These are phyloP conservation scores for Diorhabda sublineata DNA, from an alignment of 1,140 invertebrate species.

Conservation along the genomic window DNA sequence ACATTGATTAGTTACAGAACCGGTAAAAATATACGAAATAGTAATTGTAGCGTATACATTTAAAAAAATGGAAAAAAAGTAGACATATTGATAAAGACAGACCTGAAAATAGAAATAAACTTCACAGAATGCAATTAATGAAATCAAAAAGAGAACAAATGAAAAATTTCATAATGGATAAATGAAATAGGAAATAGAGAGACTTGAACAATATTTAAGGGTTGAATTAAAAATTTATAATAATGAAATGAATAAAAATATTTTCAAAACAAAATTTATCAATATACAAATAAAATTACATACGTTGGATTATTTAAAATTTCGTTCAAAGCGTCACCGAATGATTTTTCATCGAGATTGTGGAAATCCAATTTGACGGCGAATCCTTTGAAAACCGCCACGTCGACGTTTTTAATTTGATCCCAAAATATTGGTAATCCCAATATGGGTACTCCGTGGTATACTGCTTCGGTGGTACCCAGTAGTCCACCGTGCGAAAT, in stretches of 20 bases:
- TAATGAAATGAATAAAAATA: neutral
- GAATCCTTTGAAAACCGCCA: constrained; percentile 26
- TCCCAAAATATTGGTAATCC: constrained; percentile 45
- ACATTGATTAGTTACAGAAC: too few relatives aligned
- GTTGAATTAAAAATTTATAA: neutral
- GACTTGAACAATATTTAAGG: neutral
- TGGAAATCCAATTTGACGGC: constrained; percentile 37
- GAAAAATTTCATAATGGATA: constrained; percentile 24
- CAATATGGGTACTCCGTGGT: constrained; percentile 32
- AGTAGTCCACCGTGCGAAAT: constrained; percentile 37
- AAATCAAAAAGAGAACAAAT: constrained; percentile 14
- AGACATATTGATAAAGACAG: too few relatives aligned
- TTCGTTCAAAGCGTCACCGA: constrained; percentile 36
- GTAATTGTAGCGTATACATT: too few relatives aligned
- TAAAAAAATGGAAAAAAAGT: too few relatives aligned
- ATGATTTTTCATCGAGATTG: constrained; percentile 40
- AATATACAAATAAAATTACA: too few relatives aligned
- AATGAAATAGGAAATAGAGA: constrained; percentile 39
- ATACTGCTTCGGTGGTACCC: constrained; percentile 48
- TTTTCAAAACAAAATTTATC: too few relatives aligned
- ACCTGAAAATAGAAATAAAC: too few relatives aligned
- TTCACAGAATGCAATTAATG: constrained; percentile 16
- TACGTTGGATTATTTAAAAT: constrained; percentile 42
- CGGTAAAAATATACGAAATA: too few relatives aligned
- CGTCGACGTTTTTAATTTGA: constrained; percentile 41